Percentiles rank a stretch among this genome's conserved stretches.
Evolutionary conservation across 1,140 invertebrate genomes (phyloP).

Genomic region (Ctenoplectra terminalis): DNA sequence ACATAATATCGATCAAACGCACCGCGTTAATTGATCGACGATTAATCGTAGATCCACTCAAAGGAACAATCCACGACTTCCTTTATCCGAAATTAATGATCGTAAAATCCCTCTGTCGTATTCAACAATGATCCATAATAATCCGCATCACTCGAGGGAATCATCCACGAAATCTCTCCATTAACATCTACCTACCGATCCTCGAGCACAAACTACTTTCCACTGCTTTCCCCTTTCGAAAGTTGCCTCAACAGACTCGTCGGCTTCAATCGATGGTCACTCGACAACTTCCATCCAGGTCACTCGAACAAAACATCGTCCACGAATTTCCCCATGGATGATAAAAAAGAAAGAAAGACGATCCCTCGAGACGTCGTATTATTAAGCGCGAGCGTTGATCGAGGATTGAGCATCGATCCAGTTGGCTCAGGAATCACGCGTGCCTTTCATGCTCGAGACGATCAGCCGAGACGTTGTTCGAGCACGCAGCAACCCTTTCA

Average conservation of each 20-base stretch:
- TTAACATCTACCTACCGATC: not conserved
- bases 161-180: not conserved
- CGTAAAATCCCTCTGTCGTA: too few relatives aligned
- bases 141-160: not conserved
- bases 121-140: not conserved
- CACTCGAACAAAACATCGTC: not conserved
- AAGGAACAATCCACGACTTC: not conserved
- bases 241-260: too few relatives aligned
- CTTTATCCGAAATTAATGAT: not conserved
- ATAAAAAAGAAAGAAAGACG: too few relatives aligned
- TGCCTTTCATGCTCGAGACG: slow-evolving; percentile 28
- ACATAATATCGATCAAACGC: not conserved
- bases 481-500: slow-evolving; percentile 22
- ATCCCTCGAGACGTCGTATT: too few relatives aligned
- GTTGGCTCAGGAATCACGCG: slow-evolving; percentile 18
- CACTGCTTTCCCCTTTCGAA: too few relatives aligned
- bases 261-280: not conserved
- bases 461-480: not conserved
- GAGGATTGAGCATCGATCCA: not conserved
- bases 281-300: not conserved
- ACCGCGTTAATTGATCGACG: not conserved
- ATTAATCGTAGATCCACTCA: too few relatives aligned
- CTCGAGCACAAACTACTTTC: too few relatives aligned
- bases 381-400: not conserved
- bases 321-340: not conserved